A percentile compares a stretch with the other conserved stretches of the same genome.
Evolutionary conservation across 2,888 invertebrate genomes (phyloP).

Genomic region (Aplocera efformata): DNA sequence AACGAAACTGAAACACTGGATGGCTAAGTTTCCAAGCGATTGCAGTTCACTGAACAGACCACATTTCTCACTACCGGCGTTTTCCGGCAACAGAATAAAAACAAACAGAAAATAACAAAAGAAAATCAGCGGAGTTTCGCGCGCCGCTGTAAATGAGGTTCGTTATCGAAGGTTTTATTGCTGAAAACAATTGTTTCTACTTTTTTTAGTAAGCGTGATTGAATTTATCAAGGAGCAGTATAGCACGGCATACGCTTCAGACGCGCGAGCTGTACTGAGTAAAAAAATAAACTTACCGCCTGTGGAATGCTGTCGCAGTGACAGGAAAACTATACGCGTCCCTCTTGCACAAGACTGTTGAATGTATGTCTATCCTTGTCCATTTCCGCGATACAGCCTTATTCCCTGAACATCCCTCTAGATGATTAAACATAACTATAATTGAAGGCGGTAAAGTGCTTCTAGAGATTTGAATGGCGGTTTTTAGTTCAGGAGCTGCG

Average conservation of each 20-base stretch:
- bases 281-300: slow-evolving; percentile 56
- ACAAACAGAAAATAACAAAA: slow-evolving; percentile 40
- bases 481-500: too few relatives aligned
- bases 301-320: slow-evolving; percentile 38
- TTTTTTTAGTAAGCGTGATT: slow-evolving; percentile 34
- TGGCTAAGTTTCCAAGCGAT: slow-evolving; percentile 35
- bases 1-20: slow-evolving; percentile 39
- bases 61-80: slow-evolving; percentile 56
- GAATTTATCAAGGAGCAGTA: slow-evolving; percentile 36
- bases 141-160: slow-evolving; percentile 23
- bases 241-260: slow-evolving; percentile 51
- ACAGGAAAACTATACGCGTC: slow-evolving; percentile 54
- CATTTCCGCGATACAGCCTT: slow-evolving; percentile 41
- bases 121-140: slow-evolving; percentile 27
- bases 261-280: slow-evolving; percentile 64
- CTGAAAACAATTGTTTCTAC: slow-evolving; percentile 37
- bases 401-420: slow-evolving; percentile 20
- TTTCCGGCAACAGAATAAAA: slow-evolving; percentile 55
- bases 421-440: slow-evolving; percentile 18
- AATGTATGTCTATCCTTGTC: slow-evolving; percentile 42
- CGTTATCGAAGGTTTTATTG: slow-evolving; percentile 28
- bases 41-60: slow-evolving; percentile 49
- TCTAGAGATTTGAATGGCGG: not conserved
- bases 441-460: slow-evolving; percentile 27
- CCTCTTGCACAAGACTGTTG: slow-evolving; percentile 39